A percentile compares a stretch with the other conserved stretches of the same genome.
These are phyloP conservation scores for Penaeus monodon DNA, from an alignment of 2,888 invertebrate genomes.

Conservation along the genomic window DNA sequence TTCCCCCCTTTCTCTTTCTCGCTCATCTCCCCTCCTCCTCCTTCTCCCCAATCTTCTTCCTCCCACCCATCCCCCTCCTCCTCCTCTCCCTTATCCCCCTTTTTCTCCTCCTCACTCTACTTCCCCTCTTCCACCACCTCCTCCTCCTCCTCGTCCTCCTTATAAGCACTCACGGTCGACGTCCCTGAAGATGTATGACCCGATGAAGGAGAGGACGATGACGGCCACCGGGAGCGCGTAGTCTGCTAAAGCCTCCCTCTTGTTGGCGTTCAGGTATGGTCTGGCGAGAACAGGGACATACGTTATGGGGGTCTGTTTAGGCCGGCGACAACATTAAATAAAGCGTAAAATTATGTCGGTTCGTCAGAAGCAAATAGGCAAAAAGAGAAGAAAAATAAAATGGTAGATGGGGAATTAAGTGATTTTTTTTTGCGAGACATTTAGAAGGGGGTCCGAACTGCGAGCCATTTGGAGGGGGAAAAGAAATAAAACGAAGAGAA, in stretches of 20 bases:
- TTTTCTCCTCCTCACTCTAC: no score
- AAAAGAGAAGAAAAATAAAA: no score
- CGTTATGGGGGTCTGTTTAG: neutral
- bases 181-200: constrained; percentile 74
- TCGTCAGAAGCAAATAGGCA: no score
- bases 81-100: no score
- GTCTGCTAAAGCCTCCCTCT: constrained; percentile 75
- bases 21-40: neutral
- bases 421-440: no score
- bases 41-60: neutral
- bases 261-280: constrained; percentile 73
- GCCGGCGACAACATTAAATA: neutral
- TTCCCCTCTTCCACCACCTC: no score
- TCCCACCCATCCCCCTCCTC: no score
- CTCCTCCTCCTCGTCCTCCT: no score
- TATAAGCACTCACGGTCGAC: constrained; percentile 71
- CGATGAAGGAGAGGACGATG: constrained; percentile 74
- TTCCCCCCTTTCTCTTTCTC: neutral
- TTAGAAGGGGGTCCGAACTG: no score
- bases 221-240: constrained; percentile 76
- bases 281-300: constrained; percentile 67
- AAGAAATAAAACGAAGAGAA: neutral
- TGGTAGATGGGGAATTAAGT: no score
- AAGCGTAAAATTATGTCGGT: no score
- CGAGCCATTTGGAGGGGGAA: no score